Percentiles rank a stretch among this genome's conserved stretches.
Evolutionary conservation across 1,140 invertebrate species (phyloP).

Genomic region (Sycophaga agraensis): DNA sequence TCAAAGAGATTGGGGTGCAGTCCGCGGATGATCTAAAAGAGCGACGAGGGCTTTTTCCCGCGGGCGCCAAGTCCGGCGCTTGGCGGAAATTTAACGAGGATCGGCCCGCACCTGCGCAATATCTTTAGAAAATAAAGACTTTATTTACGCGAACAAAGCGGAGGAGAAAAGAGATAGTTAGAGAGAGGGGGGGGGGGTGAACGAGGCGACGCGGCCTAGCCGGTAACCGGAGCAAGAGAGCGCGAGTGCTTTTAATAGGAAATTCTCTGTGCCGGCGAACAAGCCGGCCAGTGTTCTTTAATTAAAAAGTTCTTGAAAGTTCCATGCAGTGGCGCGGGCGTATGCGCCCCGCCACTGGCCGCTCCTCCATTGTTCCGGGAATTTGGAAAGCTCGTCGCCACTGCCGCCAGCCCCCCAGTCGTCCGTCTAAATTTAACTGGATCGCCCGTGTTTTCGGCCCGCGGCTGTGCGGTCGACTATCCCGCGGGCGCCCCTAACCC

Average conservation of each 20-base stretch:
- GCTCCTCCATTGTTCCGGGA: constrained; percentile 2
- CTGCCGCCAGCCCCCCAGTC: neutral
- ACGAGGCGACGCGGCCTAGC: too few species aligned
- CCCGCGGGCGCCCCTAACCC: constrained; percentile 2
- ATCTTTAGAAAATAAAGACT: too few species aligned
- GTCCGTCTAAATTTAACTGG: constrained; percentile 16
- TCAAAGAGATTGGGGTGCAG: too few species aligned
- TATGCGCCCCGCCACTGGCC: neutral
- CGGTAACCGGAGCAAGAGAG: too few species aligned
- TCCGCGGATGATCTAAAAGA: too few species aligned
- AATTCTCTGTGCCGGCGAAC: constrained; percentile 7
- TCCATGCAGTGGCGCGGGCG: neutral
- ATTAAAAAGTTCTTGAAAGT: constrained; percentile 28
- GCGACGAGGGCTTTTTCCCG: too few species aligned
- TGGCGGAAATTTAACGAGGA: too few species aligned
- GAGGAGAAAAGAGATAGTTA: too few species aligned
- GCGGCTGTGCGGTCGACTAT: constrained; percentile 3
- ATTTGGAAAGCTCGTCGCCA: constrained; percentile 1
- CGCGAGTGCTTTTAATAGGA: constrained; percentile 23
- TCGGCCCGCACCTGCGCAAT: too few species aligned
- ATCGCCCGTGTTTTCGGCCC: constrained; percentile 11
- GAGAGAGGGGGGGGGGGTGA: too few species aligned
- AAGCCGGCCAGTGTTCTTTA: constrained; percentile 17
- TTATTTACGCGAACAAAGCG: too few species aligned
- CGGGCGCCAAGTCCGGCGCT: too few species aligned